Evolutionary conservation across 2,888 invertebrate genomes (phyloP).

Genomic region (Anoplius nigerrimus): DNA sequence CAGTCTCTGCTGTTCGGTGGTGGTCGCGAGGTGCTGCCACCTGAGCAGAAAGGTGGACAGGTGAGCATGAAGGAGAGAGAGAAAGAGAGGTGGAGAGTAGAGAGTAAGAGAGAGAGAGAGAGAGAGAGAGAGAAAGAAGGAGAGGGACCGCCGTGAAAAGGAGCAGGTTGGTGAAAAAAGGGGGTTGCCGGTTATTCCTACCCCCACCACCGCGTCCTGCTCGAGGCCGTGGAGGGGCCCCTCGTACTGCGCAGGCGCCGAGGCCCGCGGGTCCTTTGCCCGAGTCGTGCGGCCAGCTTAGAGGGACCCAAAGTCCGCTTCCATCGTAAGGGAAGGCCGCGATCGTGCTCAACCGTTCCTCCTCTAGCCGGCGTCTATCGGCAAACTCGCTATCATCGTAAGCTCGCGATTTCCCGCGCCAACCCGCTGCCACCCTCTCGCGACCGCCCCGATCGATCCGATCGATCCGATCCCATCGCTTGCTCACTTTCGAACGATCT

Average conservation of each 20-base stretch:
- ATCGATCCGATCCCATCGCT: not conserved
- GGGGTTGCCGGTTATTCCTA: slow-evolving; percentile 52
- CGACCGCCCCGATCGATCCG: slow-evolving; percentile 2
- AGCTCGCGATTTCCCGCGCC: slow-evolving; percentile 36
- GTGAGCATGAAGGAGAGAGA: slow-evolving; percentile 38
- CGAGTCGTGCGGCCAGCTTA: slow-evolving; percentile 49
- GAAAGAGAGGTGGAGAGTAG: too few relatives aligned
- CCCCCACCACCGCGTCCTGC: slow-evolving; percentile 22
- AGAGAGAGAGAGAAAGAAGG: too few relatives aligned
- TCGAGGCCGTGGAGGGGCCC: slow-evolving; percentile 25
- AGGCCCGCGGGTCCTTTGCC: slow-evolving; percentile 50
- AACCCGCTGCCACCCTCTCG: slow-evolving; percentile 11
- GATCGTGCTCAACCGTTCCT: slow-evolving; percentile 55
- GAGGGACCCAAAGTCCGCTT: slow-evolving; percentile 65
- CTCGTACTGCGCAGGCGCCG: slow-evolving; percentile 53
- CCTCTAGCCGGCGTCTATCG: slow-evolving; percentile 22
- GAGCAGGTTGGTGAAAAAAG: slow-evolving; percentile 51
- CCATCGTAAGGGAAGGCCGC: slow-evolving; percentile 66
- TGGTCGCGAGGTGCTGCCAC: slow-evolving; percentile 3
- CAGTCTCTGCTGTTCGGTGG: too few relatives aligned
- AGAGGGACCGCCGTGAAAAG: slow-evolving; percentile 38
- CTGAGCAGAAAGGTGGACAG: slow-evolving; percentile 50
- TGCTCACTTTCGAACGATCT: slow-evolving; percentile 1
- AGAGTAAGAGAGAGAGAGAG: slow-evolving; percentile 14
- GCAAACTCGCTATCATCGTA: too few relatives aligned